Evolutionary conservation across 2,113 vertebrate species (phyloP).

Genomic region (Mastomys natalensis): DNA sequence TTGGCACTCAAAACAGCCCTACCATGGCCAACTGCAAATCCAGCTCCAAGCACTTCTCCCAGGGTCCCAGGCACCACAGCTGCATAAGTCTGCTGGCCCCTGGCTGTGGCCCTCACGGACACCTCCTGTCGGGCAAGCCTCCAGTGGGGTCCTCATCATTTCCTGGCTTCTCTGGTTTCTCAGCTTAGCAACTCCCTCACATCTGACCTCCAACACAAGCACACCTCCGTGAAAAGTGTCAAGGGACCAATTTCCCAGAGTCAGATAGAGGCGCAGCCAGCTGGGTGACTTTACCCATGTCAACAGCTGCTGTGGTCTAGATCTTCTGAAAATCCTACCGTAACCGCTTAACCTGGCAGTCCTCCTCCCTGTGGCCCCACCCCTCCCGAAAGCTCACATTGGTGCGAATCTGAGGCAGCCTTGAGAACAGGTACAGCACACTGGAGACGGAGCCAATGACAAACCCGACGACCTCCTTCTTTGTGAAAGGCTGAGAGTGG

Average conservation of each 20-base stretch:
- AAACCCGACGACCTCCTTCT: constrained; percentile 92
- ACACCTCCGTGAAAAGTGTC: background rate
- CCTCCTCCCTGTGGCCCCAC: accelerated
- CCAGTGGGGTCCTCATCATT: accelerated
- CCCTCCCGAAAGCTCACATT: constrained; percentile 89
- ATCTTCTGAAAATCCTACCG: accelerated
- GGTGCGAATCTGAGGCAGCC: constrained; percentile 94
- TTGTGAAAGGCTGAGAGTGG: constrained; percentile 88
- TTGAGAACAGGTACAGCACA: constrained; percentile 93
- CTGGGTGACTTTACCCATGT: background rate
- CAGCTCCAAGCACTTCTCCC: background rate
- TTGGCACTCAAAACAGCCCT: background rate
- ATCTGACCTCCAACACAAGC: background rate
- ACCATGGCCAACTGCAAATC: background rate
- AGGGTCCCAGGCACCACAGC: accelerated
- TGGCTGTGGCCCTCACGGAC: background rate
- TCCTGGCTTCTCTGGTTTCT: background rate
- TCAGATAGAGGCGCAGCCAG: background rate
- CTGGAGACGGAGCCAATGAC: constrained; percentile 93
- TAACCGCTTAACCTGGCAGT: background rate
- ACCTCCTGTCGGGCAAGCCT: too few relatives aligned
- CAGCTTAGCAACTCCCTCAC: background rate
- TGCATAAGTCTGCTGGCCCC: background rate
- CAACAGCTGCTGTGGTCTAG: background rate
- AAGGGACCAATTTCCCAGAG: background rate